Percentiles rank a stretch among this genome's conserved stretches.
Evolutionary conservation across 2,113 vertebrate genomes (phyloP).

Genomic region (Notothenia rossii): DNA sequence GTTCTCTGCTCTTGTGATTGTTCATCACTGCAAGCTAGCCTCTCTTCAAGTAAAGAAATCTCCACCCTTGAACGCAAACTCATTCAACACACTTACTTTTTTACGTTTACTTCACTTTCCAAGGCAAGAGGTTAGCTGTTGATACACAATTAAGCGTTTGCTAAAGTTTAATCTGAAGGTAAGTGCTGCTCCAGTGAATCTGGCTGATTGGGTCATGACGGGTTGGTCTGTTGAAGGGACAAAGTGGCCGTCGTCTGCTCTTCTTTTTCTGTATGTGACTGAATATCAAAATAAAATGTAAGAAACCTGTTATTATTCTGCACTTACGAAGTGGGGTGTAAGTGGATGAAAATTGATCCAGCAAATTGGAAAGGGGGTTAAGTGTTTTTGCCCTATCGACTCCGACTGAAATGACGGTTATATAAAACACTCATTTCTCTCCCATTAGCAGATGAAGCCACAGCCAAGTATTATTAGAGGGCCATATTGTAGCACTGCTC

Average conservation of each 20-base stretch:
- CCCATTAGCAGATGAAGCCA: constrained; percentile 91
- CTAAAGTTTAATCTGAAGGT: constrained; percentile 89
- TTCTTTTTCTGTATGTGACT: constrained; percentile 80
- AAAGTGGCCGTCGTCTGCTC: constrained; percentile 81
- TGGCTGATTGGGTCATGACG: constrained; percentile 86
- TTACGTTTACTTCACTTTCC: constrained; percentile 81
- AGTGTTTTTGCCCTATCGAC: constrained; percentile 93
- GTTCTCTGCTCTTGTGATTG: constrained; percentile 59
- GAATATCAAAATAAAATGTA: constrained; percentile 95
- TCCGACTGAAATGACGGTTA: constrained; percentile 89
- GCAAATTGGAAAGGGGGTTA: constrained; percentile 92
- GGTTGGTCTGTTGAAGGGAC: constrained; percentile 81
- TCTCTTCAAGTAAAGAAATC: constrained; percentile 85
- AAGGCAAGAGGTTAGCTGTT: constrained; percentile 85
- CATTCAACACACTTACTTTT: constrained; percentile 36
- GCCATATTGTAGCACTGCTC: constrained; percentile 78
- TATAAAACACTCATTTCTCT: constrained; percentile 93
- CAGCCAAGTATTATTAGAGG: constrained; percentile 86
- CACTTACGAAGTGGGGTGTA: constrained; percentile 89
- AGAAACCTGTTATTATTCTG: constrained; percentile 95
- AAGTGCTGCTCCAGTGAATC: constrained; percentile 90
- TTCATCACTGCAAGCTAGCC: constrained; percentile 87
- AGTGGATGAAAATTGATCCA: constrained; percentile 96
- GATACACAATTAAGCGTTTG: constrained; percentile 88
- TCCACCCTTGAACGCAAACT: constrained; percentile 46